Evolutionary conservation across 37 sponge, comb jelly and placozoan species (phyloP), one percentile per base, ranked within the genome.

Genomic region (Theonella swinhoei): DNA sequence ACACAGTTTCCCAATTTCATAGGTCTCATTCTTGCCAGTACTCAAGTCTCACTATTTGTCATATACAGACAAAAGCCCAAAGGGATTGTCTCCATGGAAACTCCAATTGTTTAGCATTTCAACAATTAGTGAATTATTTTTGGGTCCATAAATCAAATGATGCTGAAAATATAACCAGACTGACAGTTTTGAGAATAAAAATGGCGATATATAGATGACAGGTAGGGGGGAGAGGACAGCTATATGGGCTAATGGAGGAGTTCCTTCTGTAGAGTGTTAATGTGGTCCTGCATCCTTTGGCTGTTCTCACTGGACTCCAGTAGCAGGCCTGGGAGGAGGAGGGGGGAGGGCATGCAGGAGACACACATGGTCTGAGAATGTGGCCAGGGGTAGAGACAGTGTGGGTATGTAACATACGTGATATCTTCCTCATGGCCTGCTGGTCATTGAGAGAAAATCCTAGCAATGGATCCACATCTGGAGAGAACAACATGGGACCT

Each of bases 11-110:
- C 66, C 24, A 23, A 65, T 7, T 37, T 54, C 5, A 35, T 91
- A 59, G 88, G 92, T 36, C 54, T 91, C 1, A 1, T 91, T 0
- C 70, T 91, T 1, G 36, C 92, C 4, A 20, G 64, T 3, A 28
- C 75, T 7, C 92, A 91, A 43, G 83, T 91, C 26, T 47, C 68
- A 24, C 79, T 91, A 80, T 91, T 91, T 77, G 71, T 42, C 26
- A 36, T 87, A 1, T 91, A 87, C 72, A 25, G 75, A 30, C 34
- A 62, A 14, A 47, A 62, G 22, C 54, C 65, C 26, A 85, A 78
- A 59, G 80, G 65, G 42, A 74, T 34, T 33, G 65, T 84, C 30
- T 70, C 85, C 3, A 80, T 90, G 47, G 86, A 90, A 60, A 72
- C 38, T 26, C 86, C 86, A 66, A 5, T 66, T 9, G 68, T 66